These are phyloP conservation scores for Xestobium rufovillosum DNA, from an alignment of 2,888 invertebrate genomes.

Conservation along the genomic window DNA sequence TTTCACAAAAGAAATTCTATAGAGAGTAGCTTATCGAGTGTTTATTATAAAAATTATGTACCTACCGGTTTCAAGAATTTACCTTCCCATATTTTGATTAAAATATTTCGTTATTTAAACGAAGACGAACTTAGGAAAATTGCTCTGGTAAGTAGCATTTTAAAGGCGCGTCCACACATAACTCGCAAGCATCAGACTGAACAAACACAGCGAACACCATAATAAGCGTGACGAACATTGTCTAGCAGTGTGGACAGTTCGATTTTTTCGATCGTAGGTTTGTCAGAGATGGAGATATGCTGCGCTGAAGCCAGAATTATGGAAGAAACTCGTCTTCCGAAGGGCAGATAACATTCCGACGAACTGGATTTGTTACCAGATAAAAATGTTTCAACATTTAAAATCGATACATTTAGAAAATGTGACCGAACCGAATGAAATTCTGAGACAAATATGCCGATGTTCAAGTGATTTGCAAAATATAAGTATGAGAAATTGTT, in stretches of 20 bases:
- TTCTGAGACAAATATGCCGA: conserved; percentile 14
- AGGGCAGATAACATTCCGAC: conserved; percentile 8
- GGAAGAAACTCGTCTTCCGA: conserved; percentile 14
- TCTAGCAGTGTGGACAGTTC: neutral
- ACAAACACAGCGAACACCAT: too few relatives aligned
- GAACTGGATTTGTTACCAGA: conserved; percentile 8
- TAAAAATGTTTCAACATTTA: conserved; percentile 12
- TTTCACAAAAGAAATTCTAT: too few relatives aligned
- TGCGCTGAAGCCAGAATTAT: conserved; percentile 12
- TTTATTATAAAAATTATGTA: too few relatives aligned
- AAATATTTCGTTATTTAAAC: conserved; percentile 14
- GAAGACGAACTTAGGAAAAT: conserved; percentile 13
- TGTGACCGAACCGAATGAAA: conserved; percentile 10
- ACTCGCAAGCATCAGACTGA: neutral
- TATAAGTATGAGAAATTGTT: conserved; percentile 12
- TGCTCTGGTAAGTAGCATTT: conserved; percentile 8
- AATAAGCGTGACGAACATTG: neutral
- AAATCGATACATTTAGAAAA: conserved; percentile 12
- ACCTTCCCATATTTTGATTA: conserved; percentile 10
- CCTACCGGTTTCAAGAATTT: too few relatives aligned
- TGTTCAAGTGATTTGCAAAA: conserved; percentile 10
- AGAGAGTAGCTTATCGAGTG: too few relatives aligned
- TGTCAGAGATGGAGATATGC: conserved; percentile 15
- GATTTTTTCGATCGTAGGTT: conserved; percentile 6
- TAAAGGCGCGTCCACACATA: neutral